Evolutionary conservation across 2,888 invertebrate genomes (phyloP).

Genomic region (Drosophila prostipennis): DNA sequence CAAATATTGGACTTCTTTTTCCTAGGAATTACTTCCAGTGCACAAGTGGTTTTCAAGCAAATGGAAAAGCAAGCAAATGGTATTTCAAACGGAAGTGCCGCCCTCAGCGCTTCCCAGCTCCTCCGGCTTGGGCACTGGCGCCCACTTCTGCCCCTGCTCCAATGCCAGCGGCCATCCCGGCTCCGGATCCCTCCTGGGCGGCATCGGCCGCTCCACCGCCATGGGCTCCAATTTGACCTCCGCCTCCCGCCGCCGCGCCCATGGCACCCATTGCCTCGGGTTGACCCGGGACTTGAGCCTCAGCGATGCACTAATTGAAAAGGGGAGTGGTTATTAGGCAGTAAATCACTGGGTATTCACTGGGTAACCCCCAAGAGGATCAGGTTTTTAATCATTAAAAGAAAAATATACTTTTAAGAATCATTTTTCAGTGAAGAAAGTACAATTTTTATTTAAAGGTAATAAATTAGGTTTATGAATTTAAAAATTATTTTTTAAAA

Average conservation of each 20-base stretch:
- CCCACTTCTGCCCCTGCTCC: slow-evolving; percentile 34
- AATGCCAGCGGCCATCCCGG: slow-evolving; percentile 43
- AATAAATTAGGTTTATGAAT: no score
- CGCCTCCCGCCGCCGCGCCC: slow-evolving; percentile 35
- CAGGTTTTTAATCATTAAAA: no score
- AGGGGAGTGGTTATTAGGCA: background rate
- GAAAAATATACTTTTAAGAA: no score
- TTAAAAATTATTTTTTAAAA: no score
- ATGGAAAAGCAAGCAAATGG: background rate
- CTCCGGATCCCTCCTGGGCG: slow-evolving; percentile 37
- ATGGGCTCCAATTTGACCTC: slow-evolving; percentile 14
- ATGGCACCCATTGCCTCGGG: slow-evolving; percentile 28
- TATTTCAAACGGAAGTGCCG: slow-evolving; percentile 29
- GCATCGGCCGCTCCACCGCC: slow-evolving; percentile 23
- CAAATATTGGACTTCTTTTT: background rate
- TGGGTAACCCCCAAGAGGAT: no score
- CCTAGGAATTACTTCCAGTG: background rate
- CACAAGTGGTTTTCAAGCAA: slow-evolving; percentile 13
- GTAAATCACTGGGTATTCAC: background rate
- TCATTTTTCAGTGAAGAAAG: no score
- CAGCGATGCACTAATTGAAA: slow-evolving; percentile 11
- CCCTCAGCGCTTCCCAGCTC: slow-evolving; percentile 18
- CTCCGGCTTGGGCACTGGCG: slow-evolving; percentile 22
- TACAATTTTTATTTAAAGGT: no score
- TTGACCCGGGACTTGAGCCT: slow-evolving; percentile 33